Percentiles rank a stretch among this genome's conserved stretches.
Conservation (phyloP, 2,797 vertebrate species). For the Neopelma chrysocephalum region DNA sequence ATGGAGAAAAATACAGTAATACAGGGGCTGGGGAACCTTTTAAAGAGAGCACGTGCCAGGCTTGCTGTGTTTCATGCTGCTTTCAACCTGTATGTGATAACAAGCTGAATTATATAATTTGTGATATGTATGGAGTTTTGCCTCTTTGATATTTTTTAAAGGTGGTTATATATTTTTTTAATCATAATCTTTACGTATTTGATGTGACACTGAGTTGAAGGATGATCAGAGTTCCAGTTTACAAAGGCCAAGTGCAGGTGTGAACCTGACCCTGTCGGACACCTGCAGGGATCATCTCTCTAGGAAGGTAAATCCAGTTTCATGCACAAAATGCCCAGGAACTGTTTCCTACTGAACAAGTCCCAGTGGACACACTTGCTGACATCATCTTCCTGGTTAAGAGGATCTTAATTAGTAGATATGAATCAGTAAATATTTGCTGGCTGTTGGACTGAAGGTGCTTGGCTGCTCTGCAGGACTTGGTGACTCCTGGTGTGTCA, state of each 20-base stretch:
- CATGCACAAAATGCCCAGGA: background rate
- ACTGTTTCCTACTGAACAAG: background rate
- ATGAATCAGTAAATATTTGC: background rate
- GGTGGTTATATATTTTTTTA: background rate
- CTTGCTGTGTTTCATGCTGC: background rate
- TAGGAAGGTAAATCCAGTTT: background rate
- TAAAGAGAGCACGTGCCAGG: accelerated
- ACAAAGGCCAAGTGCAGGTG: background rate
- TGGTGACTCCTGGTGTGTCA: background rate
- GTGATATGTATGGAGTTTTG: background rate
- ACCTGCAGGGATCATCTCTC: accelerated
- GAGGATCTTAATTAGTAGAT: background rate
- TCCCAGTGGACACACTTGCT: accelerated
- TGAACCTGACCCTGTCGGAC: background rate
- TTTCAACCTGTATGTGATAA: too few relatives aligned
- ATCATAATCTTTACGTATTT: background rate
- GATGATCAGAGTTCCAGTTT: background rate
- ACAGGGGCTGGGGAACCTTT: accelerated
- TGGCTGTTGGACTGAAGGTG: background rate
- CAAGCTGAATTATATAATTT: background rate
- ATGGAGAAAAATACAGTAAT: background rate
- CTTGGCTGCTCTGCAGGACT: background rate
- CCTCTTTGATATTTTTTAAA: background rate
- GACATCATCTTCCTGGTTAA: background rate
- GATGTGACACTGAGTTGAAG: background rate